Evolutionary conservation across 2,888 invertebrate species (phyloP).

Genomic region (Disparrhopalites patrizii): DNA sequence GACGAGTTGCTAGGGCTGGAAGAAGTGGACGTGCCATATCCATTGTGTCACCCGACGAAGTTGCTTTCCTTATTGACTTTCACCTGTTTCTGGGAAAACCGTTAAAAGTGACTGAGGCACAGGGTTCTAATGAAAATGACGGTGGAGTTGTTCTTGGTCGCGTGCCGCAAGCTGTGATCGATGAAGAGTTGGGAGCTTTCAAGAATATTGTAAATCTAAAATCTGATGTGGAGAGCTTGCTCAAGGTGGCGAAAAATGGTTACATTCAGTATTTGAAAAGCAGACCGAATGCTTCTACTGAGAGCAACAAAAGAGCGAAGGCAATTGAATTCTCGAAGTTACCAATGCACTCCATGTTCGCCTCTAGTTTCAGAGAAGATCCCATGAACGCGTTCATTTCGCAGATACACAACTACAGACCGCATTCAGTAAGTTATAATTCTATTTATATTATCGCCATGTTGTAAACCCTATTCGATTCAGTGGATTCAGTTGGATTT

Average conservation of each 20-base stretch:
- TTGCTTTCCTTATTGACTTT: slow-evolving; percentile 87
- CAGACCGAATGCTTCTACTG: slow-evolving; percentile 80
- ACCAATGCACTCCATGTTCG: slow-evolving; percentile 64
- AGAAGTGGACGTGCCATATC: slow-evolving; percentile 87
- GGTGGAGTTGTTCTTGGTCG: slow-evolving; percentile 67
- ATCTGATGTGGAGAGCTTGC: slow-evolving; percentile 70
- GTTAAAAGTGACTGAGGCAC: slow-evolving; percentile 57
- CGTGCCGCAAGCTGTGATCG: slow-evolving; percentile 74
- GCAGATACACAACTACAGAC: slow-evolving; percentile 70
- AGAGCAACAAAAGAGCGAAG: slow-evolving; percentile 84
- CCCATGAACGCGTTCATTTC: slow-evolving; percentile 58
- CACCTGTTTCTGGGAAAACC: slow-evolving; percentile 85
- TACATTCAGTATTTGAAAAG: slow-evolving; percentile 86
- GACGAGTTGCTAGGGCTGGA: slow-evolving; percentile 91
- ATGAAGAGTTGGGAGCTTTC: slow-evolving; percentile 75
- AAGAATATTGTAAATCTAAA: slow-evolving; percentile 67
- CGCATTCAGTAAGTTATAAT: slow-evolving; percentile 61
- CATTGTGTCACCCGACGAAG: slow-evolving; percentile 82
- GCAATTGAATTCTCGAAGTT: slow-evolving; percentile 58
- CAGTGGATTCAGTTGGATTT: no score
- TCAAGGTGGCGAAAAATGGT: slow-evolving; percentile 77
- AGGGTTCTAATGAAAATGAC: slow-evolving; percentile 53
- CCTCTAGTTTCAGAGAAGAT: slow-evolving; percentile 51
- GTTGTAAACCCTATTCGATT: no score
- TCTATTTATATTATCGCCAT: background rate